phyloP scores from a whole-genome alignment of 2,797 vertebrate genomes.

The Nyctalus aviator region DNA sequence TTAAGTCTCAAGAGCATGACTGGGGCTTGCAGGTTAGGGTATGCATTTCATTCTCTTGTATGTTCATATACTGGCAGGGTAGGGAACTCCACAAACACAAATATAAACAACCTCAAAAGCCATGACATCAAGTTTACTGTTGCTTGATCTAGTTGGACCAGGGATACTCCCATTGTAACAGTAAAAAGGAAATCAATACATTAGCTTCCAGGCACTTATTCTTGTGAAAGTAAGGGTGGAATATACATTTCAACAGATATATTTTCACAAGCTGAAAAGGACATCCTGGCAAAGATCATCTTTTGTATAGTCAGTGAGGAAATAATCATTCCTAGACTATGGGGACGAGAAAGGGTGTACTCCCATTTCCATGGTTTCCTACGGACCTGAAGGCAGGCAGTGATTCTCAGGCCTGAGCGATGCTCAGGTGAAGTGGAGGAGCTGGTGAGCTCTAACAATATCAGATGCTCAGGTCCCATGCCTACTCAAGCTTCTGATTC shows the following conservation, averaged over 20 bases:
- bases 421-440: background rate
- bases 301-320: background rate
- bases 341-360: background rate
- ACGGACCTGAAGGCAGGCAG: background rate
- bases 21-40: conserved; percentile 69
- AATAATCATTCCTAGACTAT: background rate
- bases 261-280: conserved; percentile 21
- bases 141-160: background rate
- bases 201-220: background rate
- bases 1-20: conserved; percentile 75
- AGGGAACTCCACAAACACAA: conserved; percentile 65
- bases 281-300: background rate
- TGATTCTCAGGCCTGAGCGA: background rate
- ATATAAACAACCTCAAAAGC: conserved; percentile 21
- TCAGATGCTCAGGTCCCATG: background rate
- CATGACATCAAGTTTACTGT: conserved; percentile 27
- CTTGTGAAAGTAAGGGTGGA: background rate
- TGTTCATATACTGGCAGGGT: conserved; percentile 56
- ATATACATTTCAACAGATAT: background rate
- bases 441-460: background rate
- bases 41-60: conserved; percentile 63
- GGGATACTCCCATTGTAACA: background rate
- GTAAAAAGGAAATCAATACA: background rate
- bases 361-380: background rate
- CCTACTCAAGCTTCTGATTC: background rate